Conservation (phyloP, 2,797 vertebrate species). For the Sciaenops ocellatus region DNA sequence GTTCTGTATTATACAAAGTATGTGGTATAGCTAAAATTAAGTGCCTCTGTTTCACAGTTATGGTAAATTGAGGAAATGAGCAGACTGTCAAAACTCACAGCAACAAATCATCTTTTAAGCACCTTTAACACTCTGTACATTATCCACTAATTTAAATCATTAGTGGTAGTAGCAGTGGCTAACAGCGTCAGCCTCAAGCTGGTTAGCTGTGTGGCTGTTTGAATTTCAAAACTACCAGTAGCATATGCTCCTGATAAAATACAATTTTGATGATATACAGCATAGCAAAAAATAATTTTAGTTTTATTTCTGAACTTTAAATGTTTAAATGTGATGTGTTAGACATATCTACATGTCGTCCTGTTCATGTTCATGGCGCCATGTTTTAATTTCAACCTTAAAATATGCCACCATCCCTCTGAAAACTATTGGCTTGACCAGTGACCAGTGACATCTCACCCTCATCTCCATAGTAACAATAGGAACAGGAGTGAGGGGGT, state of each 20-base stretch:
- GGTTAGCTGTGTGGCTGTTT: neutral
- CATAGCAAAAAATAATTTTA: no score
- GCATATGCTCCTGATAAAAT: no score
- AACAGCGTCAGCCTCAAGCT: neutral
- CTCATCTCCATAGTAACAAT: constrained; percentile 83
- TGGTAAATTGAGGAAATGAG: no score
- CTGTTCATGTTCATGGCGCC: neutral
- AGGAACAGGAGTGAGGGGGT: constrained; percentile 63
- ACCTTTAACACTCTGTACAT: no score
- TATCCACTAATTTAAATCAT: neutral
- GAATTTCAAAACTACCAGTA: neutral
- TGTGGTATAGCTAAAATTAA: neutral
- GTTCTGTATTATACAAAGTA: no score
- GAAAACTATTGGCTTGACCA: constrained; percentile 52
- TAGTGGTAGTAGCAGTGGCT: neutral
- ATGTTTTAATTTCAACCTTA: constrained; percentile 19
- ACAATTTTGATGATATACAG: neutral
- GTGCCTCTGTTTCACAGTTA: no score
- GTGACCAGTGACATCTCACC: constrained; percentile 72
- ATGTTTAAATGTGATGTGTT: neutral
- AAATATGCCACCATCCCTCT: constrained; percentile 25
- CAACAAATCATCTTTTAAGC: no score
- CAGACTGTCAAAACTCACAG: no score
- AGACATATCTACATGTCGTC: neutral
- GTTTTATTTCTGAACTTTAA: neutral